phyloP scores from a whole-genome alignment of 2,888 invertebrate species.

The Sphaeridia pumilis region DNA sequence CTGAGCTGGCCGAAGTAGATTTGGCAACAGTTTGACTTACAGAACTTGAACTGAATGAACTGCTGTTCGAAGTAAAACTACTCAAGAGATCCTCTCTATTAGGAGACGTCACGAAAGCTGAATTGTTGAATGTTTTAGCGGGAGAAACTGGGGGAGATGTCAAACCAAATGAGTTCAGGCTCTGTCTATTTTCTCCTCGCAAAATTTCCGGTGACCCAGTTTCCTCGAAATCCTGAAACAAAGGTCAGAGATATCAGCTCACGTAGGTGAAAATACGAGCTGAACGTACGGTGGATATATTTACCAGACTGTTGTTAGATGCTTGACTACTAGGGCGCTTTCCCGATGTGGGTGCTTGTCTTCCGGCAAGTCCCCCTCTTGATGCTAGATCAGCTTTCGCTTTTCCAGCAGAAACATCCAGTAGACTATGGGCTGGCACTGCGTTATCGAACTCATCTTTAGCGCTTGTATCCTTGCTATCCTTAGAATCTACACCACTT shows the following conservation, averaged over 20 bases:
- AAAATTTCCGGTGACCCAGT: conserved; percentile 21
- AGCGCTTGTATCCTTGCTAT: conserved; percentile 36
- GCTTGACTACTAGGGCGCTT: conserved; percentile 23
- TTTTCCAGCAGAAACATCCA: conserved; percentile 76
- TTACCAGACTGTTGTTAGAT: conserved; percentile 22
- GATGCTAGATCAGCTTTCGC: conserved; percentile 74
- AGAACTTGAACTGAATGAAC: conserved; percentile 8
- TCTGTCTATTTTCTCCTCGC: conserved; percentile 14
- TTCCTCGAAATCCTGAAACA: conserved; percentile 17
- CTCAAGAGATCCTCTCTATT: conserved; percentile 6
- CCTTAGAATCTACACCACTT: conserved; percentile 62
- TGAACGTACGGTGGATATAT: too few species aligned
- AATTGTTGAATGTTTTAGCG: conserved; percentile 16
- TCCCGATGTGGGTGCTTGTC: conserved; percentile 38
- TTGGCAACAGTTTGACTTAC: conserved; percentile 11
- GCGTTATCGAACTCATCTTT: conserved; percentile 68
- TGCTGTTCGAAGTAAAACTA: conserved; percentile 6
- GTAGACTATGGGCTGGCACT: conserved; percentile 71
- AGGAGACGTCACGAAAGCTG: conserved; percentile 7
- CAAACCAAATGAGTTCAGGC: conserved; percentile 15
- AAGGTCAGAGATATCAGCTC: neutral
- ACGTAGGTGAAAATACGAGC: neutral
- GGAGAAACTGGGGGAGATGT: conserved; percentile 20
- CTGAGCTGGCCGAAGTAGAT: conserved; percentile 10
- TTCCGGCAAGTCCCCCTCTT: conserved; percentile 56